Percentiles rank a stretch among this genome's conserved stretches.
Conservation (phyloP, 2,797 vertebrate genomes). For the Agapornis canus region DNA sequence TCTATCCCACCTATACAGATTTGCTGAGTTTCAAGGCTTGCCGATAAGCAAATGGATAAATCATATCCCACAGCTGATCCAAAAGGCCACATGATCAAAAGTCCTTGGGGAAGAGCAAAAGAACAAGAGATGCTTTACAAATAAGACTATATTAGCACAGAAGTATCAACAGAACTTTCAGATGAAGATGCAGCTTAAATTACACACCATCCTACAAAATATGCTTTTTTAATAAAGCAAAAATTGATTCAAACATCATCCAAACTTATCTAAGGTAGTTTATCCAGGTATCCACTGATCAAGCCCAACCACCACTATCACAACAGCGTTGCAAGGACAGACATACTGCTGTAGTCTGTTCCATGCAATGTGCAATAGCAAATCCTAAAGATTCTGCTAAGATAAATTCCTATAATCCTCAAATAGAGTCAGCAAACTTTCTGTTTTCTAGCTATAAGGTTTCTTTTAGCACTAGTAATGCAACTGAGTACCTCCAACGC, state of each 20-base stretch:
- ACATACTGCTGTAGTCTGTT: not conserved
- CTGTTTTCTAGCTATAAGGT: not conserved
- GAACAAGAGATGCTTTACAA: not conserved
- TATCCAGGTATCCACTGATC: accelerated
- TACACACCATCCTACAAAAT: accelerated
- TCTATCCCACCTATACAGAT: not conserved
- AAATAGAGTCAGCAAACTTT: not conserved
- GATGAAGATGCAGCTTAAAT: not conserved
- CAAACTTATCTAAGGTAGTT: not conserved
- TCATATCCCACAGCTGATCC: not conserved
- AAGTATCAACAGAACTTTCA: not conserved
- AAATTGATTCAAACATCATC: not conserved
- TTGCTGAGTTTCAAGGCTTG: not conserved
- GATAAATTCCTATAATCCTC: not conserved
- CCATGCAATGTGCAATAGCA: not conserved
- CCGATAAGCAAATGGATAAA: not conserved
- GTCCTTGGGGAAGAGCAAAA: not conserved
- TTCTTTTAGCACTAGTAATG: not conserved
- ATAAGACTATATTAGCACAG: not conserved
- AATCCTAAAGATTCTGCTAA: not conserved
- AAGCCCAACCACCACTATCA: not conserved
- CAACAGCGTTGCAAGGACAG: not conserved
- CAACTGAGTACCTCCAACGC: not conserved
- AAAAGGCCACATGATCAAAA: not conserved
- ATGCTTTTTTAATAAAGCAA: not conserved